A percentile compares a stretch with the other conserved stretches of the same genome.
Conservation (phyloP, 2,113 vertebrate species). For the Entosphenus tridentatus region DNA sequence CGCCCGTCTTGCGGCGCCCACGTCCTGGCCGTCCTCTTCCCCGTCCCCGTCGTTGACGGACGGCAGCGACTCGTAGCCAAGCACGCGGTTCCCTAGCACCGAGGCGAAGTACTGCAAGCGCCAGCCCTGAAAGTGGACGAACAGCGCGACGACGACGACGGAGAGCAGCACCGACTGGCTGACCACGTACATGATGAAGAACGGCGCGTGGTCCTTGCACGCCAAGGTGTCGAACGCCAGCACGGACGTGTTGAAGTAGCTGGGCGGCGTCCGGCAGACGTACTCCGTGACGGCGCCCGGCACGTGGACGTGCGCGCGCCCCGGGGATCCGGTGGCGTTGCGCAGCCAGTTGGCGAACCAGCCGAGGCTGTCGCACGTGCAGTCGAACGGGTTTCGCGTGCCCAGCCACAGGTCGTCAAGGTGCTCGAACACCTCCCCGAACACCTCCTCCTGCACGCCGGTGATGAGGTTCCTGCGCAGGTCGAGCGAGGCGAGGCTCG, state of each 20-base stretch:
- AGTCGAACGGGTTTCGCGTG: constrained; percentile 67
- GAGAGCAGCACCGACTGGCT: neutral
- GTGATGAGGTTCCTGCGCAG: constrained; percentile 75
- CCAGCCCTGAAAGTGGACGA: constrained; percentile 5
- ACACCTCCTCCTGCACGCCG: constrained; percentile 39
- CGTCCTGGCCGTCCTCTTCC: neutral
- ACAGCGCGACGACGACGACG: neutral
- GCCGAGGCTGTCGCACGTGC: constrained; percentile 74
- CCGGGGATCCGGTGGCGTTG: constrained; percentile 13
- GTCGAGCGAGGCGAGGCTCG: constrained; percentile 27
- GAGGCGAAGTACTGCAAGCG: constrained; percentile 3
- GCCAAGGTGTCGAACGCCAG: constrained; percentile 39
- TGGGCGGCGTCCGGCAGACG: constrained; percentile 55
- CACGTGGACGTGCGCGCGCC: constrained; percentile 29
- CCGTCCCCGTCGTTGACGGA: neutral
- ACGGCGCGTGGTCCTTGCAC: constrained; percentile 63
- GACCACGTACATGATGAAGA: constrained; percentile 13
- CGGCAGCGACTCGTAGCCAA: neutral
- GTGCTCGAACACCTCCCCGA: constrained; percentile 30
- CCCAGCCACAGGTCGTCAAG: constrained; percentile 38
- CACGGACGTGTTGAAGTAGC: constrained; percentile 38
- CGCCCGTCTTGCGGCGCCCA: no score
- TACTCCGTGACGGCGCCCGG: constrained; percentile 28
- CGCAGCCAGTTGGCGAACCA: constrained; percentile 63
- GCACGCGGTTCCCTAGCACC: neutral